phyloP scores from a whole-genome alignment of 2,797 vertebrate species.

The Geotrypetes seraphini region DNA sequence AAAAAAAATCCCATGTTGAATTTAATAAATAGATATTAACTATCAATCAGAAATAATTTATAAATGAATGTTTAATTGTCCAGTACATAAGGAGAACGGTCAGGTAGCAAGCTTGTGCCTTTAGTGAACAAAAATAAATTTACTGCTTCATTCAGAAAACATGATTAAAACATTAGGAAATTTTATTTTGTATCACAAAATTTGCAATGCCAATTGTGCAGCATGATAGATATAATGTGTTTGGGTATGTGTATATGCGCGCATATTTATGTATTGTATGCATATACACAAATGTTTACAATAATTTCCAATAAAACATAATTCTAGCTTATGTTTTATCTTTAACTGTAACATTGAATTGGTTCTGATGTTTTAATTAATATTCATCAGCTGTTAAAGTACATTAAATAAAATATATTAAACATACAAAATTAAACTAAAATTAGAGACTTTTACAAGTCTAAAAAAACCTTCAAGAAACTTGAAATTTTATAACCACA shows the following conservation, averaged over 20 bases:
- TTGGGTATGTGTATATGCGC: too few relatives aligned
- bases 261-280: too few relatives aligned
- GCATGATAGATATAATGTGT: conserved; percentile 56
- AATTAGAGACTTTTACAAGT: conserved; percentile 65
- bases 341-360: conserved; percentile 56
- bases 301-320: conserved; percentile 54
- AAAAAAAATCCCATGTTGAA: conserved; percentile 44
- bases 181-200: conserved; percentile 58
- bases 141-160: conserved; percentile 48
- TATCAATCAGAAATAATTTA: conserved; percentile 47
- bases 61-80: conserved; percentile 39
- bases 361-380: conserved; percentile 52
- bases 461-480: conserved; percentile 70
- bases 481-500: conserved; percentile 64
- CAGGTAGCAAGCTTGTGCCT: conserved; percentile 43
- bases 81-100: conserved; percentile 32
- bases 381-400: conserved; percentile 50
- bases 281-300: too few relatives aligned
- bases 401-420: conserved; percentile 72
- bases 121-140: conserved; percentile 42
- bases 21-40: conserved; percentile 44
- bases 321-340: conserved; percentile 52
- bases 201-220: conserved; percentile 62
- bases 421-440: conserved; percentile 63
- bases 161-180: conserved; percentile 54